Conservation (phyloP, 2,888 invertebrate genomes). For the Ceraclea dissimilis region DNA sequence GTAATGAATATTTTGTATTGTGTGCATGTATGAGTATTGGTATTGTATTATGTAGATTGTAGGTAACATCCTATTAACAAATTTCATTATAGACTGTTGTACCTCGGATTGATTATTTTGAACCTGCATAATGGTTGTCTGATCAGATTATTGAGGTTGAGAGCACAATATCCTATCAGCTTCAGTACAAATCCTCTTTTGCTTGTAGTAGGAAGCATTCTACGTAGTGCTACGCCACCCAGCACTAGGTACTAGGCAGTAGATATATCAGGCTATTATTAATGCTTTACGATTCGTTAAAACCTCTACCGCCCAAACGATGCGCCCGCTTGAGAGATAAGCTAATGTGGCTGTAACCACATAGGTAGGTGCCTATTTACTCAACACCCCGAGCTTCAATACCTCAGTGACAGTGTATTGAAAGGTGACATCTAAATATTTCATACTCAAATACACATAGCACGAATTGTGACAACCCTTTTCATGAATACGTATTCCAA, state of each 20-base stretch:
- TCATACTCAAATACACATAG: not conserved
- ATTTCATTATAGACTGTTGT: too few relatives aligned
- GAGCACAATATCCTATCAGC: conserved; percentile 4
- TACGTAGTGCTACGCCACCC: conserved; percentile 3
- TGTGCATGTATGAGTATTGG: too few relatives aligned
- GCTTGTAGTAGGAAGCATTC: conserved; percentile 2
- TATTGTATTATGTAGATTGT: too few relatives aligned
- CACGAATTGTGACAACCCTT: not conserved
- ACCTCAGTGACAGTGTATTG: not conserved
- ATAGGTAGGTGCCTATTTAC: too few relatives aligned
- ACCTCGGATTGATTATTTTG: not conserved
- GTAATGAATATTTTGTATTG: too few relatives aligned
- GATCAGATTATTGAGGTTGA: conserved; percentile 4
- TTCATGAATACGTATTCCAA: not conserved
- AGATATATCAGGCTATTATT: conserved; percentile 18
- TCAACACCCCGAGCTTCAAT: not conserved
- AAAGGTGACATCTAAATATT: not conserved
- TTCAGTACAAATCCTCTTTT: conserved; percentile 2
- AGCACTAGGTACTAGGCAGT: too few relatives aligned
- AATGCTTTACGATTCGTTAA: conserved; percentile 24
- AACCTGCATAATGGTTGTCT: conserved; percentile 2
- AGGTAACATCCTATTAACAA: too few relatives aligned
- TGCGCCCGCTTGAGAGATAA: conserved; percentile 15
- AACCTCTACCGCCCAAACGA: conserved; percentile 20
- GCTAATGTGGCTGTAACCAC: conserved; percentile 22